Evolutionary conservation across 2,888 invertebrate species (phyloP), one percentile per base, ranked within the genome.

Genomic region (Anorthoa munda): DNA sequence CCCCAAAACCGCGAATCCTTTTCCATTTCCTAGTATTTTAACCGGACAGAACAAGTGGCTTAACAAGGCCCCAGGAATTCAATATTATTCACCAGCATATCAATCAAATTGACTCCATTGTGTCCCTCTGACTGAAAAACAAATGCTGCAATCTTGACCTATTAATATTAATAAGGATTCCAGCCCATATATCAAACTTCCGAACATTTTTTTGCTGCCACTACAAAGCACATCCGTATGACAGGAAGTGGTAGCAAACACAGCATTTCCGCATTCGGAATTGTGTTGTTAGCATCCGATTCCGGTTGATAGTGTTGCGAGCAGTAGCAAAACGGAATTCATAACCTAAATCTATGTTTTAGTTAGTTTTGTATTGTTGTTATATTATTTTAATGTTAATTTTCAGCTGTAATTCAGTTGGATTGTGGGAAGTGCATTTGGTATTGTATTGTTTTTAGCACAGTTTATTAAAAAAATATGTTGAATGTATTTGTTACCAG

Each of bases 201-300:
- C 60, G 45, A 70, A 61, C 69, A 74, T 81, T 86, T 86, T 87
- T 86, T 86, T 69, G 64, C 71, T 71, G 53, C 66, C 75, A 81
- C 81, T 84, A 79, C 83, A 87, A 79, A 86, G 84, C 83, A 83
- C 75, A 81, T 77, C 77, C 81, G 78, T 84, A 81, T 80, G 77
- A 79, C 86, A 83, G 88, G 88, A 89, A 89, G 85, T 83, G 83
- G 83, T 87, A 79, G 86, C 87, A 84, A 88, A 87, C 86, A 84
- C 83, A 84, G 84, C 88, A 83, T 83, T 87, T 89, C 88, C 89
- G 87, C 45, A 70, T 86, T 85, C 84, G 72, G 85, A 87, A 85
- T 86, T 82, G 88, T 84, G 81, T 86, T 86, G 84, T 83, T 84
- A 84, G 83, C 82, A 85, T 87, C 87, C 88, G 86, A 61, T 85